Base-by-base conservation (phyloP, 1,140 invertebrate genomes). In the Planococcus citri region DNA sequence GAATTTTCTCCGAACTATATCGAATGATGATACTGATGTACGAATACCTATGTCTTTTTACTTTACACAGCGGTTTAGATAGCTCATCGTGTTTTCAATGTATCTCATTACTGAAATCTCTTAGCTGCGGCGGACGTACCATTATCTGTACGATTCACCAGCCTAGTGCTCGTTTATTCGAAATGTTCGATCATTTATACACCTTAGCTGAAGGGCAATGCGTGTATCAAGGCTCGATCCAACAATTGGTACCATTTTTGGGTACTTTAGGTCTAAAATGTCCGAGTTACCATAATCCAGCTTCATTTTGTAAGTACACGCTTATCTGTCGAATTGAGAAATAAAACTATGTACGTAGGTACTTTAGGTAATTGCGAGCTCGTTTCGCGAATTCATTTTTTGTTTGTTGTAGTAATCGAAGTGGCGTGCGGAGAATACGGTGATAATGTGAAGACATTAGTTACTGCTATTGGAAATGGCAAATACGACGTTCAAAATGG, bases 121-220 rank as follows among this genome's bases (percentile, higher is more conserved):
- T 98, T 61, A 92, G 94, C 0, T 78, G 85, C 25, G 92, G 94
- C 75, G 93, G 92, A 1, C 82, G 94, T 38, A 96, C 93, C 0
- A 88, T 98, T 29, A 87, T 98, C 64, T 94, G 93, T 75, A 97
- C 94, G 1, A 97, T 98, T 74, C 95, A 98, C 79, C 95, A 98
- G 76, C 95, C 95, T 0, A 94, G 90, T 74, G 94, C 95, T 1
- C 83, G 95, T 74, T 82, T 97, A 9, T 96, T 98, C 76, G 93
- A 97, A 78, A 96, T 94, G 86, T 97, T 98, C 76, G 95, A 98
- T 77, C 86, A 91, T 74, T 80, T 97, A 0, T 97, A 97, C 77
- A 88, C 93, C n/a, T 80, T 98, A 3, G 85, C 91, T 0, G 84
- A 86, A 64, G 95, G 95, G 0, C 85, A 88, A 68, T 95, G 92